Conservation (phyloP, 2,797 vertebrate genomes). For the Arremon brunneinucha region DNA sequence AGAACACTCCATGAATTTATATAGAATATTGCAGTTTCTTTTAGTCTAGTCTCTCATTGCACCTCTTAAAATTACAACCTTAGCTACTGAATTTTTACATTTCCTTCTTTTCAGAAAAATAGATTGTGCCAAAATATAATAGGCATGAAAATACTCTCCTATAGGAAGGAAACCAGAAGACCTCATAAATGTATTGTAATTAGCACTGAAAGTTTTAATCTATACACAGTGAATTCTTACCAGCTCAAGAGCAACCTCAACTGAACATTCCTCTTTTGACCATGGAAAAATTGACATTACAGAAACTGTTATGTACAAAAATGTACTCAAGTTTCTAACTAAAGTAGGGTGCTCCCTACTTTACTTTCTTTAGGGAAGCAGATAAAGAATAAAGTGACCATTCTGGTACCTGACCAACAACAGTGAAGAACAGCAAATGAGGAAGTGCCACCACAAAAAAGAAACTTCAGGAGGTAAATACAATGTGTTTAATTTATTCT, state of each 20-base stretch:
- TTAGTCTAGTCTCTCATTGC: slow-evolving; percentile 7
- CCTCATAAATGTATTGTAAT: background rate
- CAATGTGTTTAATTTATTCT: background rate
- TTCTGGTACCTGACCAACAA: background rate
- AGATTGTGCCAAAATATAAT: background rate
- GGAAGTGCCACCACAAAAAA: background rate
- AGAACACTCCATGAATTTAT: slow-evolving; percentile 71
- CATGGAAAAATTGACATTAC: background rate
- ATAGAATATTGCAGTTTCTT: slow-evolving; percentile 64
- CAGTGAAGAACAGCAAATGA: background rate
- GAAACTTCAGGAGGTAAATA: background rate
- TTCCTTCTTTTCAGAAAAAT: background rate
- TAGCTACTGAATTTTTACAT: background rate
- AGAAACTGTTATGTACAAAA: background rate
- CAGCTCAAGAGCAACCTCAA: background rate
- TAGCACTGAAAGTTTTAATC: background rate
- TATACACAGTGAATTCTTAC: background rate
- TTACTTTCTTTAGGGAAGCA: background rate
- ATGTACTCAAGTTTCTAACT: background rate
- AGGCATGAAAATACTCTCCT: slow-evolving; percentile 20
- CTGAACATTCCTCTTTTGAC: background rate
- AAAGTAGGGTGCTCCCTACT: background rate
- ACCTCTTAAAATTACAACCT: slow-evolving; percentile 58
- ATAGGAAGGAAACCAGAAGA: background rate
- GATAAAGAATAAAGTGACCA: background rate